phyloP scores from a whole-genome alignment of 2,797 vertebrate genomes.

The Phoeniculus purpureus region DNA sequence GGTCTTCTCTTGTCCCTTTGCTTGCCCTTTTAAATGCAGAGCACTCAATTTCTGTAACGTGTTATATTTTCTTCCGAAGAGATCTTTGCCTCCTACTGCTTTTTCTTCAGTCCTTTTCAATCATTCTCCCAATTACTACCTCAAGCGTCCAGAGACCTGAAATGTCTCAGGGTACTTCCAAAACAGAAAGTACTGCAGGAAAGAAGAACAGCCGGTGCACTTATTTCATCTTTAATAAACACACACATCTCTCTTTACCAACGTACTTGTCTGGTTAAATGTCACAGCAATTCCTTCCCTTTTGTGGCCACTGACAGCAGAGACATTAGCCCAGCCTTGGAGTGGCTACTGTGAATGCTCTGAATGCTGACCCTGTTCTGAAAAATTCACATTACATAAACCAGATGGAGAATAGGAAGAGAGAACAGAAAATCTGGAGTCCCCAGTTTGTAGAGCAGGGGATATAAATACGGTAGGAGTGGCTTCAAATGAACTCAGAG shows the following conservation, averaged over 20 bases:
- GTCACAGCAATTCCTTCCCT: background rate
- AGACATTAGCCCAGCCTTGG: background rate
- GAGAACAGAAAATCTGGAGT: background rate
- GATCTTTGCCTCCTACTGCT: conserved; percentile 59
- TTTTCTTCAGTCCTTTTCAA: conserved; percentile 39
- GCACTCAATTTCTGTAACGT: conserved; percentile 24
- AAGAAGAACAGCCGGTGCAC: background rate
- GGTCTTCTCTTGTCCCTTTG: conserved; percentile 27
- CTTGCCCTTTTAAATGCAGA: conserved; percentile 60
- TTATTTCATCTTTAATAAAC: conserved; percentile 37
- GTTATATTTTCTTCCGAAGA: conserved; percentile 50
- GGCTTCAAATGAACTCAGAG: background rate
- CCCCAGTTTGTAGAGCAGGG: background rate
- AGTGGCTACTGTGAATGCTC: background rate
- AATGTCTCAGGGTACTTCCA: conserved; percentile 16
- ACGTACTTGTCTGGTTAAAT: conserved; percentile 3
- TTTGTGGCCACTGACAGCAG: background rate
- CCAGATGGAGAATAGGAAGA: background rate
- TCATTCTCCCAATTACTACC: conserved; percentile 55
- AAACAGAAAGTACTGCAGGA: conserved; percentile 13
- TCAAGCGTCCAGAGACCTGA: conserved; percentile 45
- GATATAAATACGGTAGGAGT: background rate
- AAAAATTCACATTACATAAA: background rate
- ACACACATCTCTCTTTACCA: background rate
- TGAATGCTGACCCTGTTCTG: background rate